A percentile compares a stretch with the other conserved stretches of the same genome.
phyloP scores from a whole-genome alignment of 2,797 vertebrate species.

The Characodon lateralis region DNA sequence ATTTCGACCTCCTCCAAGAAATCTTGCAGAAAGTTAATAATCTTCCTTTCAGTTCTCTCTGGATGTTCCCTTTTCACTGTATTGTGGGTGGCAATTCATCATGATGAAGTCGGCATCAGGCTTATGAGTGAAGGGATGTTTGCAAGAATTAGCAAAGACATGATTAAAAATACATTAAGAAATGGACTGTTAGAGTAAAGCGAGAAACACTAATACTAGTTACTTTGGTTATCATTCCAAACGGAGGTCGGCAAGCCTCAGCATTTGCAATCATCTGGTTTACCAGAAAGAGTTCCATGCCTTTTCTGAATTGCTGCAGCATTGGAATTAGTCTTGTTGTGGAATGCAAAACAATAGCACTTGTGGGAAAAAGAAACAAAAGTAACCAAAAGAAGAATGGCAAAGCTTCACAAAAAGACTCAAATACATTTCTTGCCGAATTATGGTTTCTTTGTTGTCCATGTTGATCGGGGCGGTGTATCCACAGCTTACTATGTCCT shows the following conservation, averaged over 20 bases:
- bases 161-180: not conserved
- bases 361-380: fast-evolving
- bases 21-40: not conserved
- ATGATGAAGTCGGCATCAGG: slow-evolving; percentile 14
- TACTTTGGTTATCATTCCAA: slow-evolving; percentile 3
- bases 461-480: not conserved
- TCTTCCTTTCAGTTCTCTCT: not conserved
- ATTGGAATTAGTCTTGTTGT: slow-evolving; percentile 10
- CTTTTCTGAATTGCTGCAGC: slow-evolving; percentile 5
- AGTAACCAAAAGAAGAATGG: not conserved
- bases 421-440: not conserved
- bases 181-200: not conserved
- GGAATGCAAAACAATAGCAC: not conserved
- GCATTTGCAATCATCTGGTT: not conserved
- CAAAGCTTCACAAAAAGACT: not conserved
- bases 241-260: not conserved
- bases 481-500: not conserved
- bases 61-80: slow-evolving; percentile 14
- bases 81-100: slow-evolving; percentile 6
- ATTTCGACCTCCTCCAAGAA: not conserved
- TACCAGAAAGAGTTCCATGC: not conserved
- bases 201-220: not conserved
- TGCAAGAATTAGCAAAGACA: not conserved
- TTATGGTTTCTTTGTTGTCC: not conserved
- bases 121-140: not conserved